Evolutionary conservation across 2,797 vertebrate species (phyloP), one percentile per base, ranked within the genome.

Genomic region (Anolis apletophallus): DNA sequence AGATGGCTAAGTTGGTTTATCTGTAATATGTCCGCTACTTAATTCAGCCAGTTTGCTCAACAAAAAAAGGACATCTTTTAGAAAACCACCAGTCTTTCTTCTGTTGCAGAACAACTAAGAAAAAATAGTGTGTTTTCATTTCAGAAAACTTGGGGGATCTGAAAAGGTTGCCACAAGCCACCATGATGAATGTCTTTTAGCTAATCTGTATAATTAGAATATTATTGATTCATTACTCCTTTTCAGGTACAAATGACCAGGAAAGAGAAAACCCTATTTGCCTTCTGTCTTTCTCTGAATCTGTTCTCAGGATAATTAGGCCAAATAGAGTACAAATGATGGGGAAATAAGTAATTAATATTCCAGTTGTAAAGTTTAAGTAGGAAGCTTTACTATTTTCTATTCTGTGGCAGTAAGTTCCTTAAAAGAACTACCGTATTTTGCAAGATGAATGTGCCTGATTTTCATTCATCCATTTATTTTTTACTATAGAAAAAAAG

Each of bases 71-170:
- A 89, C 73, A 57, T 13, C 59, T 80, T 54, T 87, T 87, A 78
- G 81, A 57, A 29, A 87, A 57, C 79, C 21, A 32, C 7, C 32
- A 85, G 4, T 83, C 75, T 84, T 59, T 85, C 34, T 84, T 36
- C 90, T 61, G 8, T 64, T 34, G 50, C 78, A 78, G 8, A 26
- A n/a, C 79, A 21, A 32, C 26, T 74, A 14, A 46, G 85, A n/a
- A 91, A 75, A 17, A 61, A 61, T 61, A 7, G 5, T 23, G 19
- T 13, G 32, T 89, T 71, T 69, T 93, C 86, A 61, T 54, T 57
- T 29, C 29, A 46, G 5, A 76, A 54, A 81, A 40, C 85, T 71
- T 71, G 36, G 16, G 46, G n/a, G 71, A 74, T 36, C 61, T 0
- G 0, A 50, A 46, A 46, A 46, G 46, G 46, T 5, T 29, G 9